A percentile compares a stretch with the other conserved stretches of the same genome.
These are phyloP conservation scores for Phrixothrix hirtus DNA, from an alignment of 2,888 invertebrate genomes.

Conservation along the genomic window DNA sequence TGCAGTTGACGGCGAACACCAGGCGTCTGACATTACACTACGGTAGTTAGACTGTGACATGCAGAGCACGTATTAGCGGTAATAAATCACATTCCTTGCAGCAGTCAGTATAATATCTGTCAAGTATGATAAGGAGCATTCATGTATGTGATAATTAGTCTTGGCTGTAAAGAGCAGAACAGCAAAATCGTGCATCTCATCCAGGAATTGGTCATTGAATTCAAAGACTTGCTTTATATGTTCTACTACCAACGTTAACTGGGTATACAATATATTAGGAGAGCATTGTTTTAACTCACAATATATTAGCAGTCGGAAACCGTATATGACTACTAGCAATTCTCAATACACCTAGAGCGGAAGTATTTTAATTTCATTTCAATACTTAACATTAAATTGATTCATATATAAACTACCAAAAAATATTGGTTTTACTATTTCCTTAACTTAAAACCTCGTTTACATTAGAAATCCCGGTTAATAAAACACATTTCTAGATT, in stretches of 20 bases:
- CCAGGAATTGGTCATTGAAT: constrained; percentile 34
- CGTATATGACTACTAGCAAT: constrained; percentile 20
- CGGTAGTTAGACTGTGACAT: constrained; percentile 39
- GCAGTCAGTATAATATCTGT: constrained; percentile 53
- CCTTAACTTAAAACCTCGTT: no score
- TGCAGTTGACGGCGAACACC: constrained; percentile 50
- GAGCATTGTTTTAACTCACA: constrained; percentile 51
- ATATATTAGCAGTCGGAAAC: constrained; percentile 41
- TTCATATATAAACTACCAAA: no score
- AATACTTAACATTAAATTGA: background rate
- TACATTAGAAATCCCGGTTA: no score
- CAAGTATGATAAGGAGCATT: constrained; percentile 56
- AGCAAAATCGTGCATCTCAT: constrained; percentile 35
- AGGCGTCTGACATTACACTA: constrained; percentile 44
- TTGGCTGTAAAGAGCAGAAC: constrained; percentile 48
- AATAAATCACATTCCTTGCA: constrained; percentile 46
- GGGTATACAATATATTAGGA: constrained; percentile 51
- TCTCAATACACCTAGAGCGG: constrained; percentile 13
- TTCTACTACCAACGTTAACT: constrained; percentile 44
- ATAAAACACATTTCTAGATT: no score
- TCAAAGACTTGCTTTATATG: constrained; percentile 33
- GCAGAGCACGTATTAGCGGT: constrained; percentile 23
- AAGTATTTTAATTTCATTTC: constrained; percentile 10
- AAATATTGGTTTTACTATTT: no score
- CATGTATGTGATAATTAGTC: constrained; percentile 57